These are phyloP conservation scores for Tetanocera ferruginea DNA, from an alignment of 2,888 invertebrate genomes.

Conservation along the genomic window DNA sequence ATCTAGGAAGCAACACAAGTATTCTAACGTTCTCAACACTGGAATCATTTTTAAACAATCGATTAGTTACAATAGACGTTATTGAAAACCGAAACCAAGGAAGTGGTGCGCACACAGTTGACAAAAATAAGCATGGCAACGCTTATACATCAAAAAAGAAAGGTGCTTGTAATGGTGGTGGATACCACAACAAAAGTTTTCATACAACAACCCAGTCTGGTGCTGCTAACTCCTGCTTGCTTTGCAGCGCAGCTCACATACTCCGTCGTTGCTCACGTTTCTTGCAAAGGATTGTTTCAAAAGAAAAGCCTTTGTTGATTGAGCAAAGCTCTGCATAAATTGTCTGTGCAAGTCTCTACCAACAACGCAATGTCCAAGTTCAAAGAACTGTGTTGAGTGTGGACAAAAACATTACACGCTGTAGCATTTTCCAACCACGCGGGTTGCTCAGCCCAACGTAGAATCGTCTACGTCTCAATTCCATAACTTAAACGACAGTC, in stretches of 20 bases:
- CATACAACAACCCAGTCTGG: not conserved
- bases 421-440: not conserved
- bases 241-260: slow-evolving; percentile 27
- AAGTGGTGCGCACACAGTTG: not conserved
- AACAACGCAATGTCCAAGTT: not conserved
- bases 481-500: not conserved
- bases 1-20: slow-evolving; percentile 24
- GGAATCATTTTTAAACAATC: slow-evolving; percentile 14
- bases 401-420: not conserved
- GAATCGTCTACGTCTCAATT: not conserved
- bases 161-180: not conserved
- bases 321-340: not conserved
- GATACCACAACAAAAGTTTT: slow-evolving; percentile 3
- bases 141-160: not conserved
- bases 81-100: slow-evolving; percentile 12
- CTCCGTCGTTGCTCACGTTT: slow-evolving; percentile 25
- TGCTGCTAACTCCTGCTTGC: not conserved
- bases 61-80: slow-evolving; percentile 22
- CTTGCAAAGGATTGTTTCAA: not conserved
- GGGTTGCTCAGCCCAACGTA: not conserved
- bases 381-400: not conserved
- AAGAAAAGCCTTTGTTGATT: not conserved
- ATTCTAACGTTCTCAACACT: slow-evolving; percentile 26
- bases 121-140: not conserved
- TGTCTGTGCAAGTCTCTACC: not conserved